Conservation (phyloP, 1,140 invertebrate species). For the Ephestia elutella region DNA sequence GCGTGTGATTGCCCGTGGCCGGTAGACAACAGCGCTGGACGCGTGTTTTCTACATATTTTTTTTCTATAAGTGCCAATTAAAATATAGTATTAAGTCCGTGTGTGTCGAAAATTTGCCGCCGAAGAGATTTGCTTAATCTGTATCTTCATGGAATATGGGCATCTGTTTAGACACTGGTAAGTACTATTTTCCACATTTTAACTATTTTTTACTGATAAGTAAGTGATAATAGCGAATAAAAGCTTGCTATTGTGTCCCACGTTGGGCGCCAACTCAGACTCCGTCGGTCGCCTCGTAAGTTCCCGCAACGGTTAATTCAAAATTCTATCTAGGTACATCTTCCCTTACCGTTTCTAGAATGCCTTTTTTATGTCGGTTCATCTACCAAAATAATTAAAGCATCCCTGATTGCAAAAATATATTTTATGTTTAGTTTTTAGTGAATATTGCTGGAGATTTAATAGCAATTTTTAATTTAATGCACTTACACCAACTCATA, state of each 20-base stretch:
- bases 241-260: conserved; percentile 14
- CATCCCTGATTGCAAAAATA: too few relatives aligned
- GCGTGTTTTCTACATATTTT: conserved; percentile 58
- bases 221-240: conserved; percentile 20
- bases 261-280: conserved; percentile 42
- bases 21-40: conserved; percentile 37
- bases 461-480: too few relatives aligned
- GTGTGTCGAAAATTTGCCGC: conserved; percentile 28
- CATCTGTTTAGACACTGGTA: conserved; percentile 90
- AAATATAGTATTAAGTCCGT: conserved; percentile 31
- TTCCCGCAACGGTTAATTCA: too few relatives aligned
- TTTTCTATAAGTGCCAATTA: conserved; percentile 64
- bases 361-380: too few relatives aligned
- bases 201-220: too few relatives aligned
- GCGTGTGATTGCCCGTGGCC: conserved; percentile 53
- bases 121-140: conserved; percentile 39
- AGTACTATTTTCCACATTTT: conserved; percentile 40
- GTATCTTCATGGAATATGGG: conserved; percentile 83
- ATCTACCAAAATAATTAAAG: too few relatives aligned
- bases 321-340: too few relatives aligned
- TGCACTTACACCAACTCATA: too few relatives aligned
- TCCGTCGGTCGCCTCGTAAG: too few relatives aligned
- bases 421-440: too few relatives aligned
- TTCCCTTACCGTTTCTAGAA: too few relatives aligned
- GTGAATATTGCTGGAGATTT: too few relatives aligned